phyloP scores from a whole-genome alignment of 2,888 invertebrate genomes.

The Heliconius ethilla region DNA sequence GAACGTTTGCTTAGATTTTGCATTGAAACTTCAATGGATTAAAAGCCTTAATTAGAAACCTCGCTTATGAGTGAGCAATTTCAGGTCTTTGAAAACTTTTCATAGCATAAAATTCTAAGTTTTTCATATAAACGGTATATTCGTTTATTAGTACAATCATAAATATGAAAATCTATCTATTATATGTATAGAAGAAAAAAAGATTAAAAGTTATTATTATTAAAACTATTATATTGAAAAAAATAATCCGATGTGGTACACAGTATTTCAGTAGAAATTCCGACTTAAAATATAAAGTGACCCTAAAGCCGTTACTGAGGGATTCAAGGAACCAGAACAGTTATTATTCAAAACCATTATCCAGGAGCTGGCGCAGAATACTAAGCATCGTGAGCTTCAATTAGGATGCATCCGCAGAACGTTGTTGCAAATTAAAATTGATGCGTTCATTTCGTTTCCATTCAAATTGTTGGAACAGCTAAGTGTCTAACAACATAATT shows the following conservation, averaged over 20 bases:
- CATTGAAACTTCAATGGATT: background rate
- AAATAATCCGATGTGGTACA: too few species aligned
- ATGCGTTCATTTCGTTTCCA: conserved; percentile 22
- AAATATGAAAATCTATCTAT: background rate
- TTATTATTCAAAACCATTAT: background rate
- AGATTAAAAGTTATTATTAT: too few species aligned
- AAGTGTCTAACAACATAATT: conserved; percentile 25
- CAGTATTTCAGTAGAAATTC: too few species aligned
- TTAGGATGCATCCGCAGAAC: conserved; percentile 26
- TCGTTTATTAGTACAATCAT: background rate
- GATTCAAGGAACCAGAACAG: background rate
- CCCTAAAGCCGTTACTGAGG: background rate
- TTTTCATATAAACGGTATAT: background rate
- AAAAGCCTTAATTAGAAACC: conserved; percentile 1
- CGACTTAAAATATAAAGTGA: background rate
- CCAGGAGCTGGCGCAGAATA: conserved; percentile 16
- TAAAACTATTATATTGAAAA: background rate
- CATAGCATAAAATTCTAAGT: background rate
- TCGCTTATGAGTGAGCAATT: background rate
- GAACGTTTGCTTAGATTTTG: background rate
- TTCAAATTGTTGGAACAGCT: conserved; percentile 24
- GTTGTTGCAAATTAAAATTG: conserved; percentile 24
- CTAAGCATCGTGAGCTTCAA: conserved; percentile 16
- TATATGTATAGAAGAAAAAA: too few species aligned
- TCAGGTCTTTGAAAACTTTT: background rate